Evolutionary conservation across 2,888 invertebrate genomes (phyloP).

Genomic region (Chirona hameri): DNA sequence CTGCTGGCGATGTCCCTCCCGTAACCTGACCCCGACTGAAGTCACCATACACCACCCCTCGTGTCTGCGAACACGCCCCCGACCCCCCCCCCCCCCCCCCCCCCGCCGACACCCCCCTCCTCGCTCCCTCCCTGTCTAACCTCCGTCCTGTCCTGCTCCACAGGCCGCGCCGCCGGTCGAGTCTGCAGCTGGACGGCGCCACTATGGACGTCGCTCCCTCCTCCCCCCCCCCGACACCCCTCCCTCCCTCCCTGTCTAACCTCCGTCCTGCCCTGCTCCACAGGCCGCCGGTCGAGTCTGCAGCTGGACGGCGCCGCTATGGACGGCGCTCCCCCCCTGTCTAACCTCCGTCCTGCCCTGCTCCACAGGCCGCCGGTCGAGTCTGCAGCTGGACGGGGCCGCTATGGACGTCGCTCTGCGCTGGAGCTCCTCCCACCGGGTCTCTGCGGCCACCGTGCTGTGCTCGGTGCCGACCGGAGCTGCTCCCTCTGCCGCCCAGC

Average conservation of each 20-base stretch:
- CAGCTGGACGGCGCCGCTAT: too few species aligned
- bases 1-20: too few species aligned
- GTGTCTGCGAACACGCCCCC: too few species aligned
- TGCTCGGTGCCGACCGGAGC: background rate
- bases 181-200: background rate
- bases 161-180: background rate
- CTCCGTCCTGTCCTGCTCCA: background rate
- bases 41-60: too few species aligned
- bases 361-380: background rate
- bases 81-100: background rate
- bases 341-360: background rate
- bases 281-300: background rate
- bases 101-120: background rate
- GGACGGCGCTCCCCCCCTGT: too few species aligned
- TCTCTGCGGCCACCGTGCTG: background rate
- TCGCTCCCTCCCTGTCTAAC: too few species aligned
- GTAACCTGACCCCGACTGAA: too few species aligned
- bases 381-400: slow-evolving; percentile 3
- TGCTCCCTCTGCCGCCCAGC: background rate
- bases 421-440: background rate
- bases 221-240: too few species aligned
- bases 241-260: too few species aligned
- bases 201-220: background rate
- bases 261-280: too few species aligned
- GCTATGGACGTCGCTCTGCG: background rate